These are phyloP conservation scores for Trisateles emortualis DNA, from an alignment of 2,888 invertebrate genomes.

Conservation along the genomic window DNA sequence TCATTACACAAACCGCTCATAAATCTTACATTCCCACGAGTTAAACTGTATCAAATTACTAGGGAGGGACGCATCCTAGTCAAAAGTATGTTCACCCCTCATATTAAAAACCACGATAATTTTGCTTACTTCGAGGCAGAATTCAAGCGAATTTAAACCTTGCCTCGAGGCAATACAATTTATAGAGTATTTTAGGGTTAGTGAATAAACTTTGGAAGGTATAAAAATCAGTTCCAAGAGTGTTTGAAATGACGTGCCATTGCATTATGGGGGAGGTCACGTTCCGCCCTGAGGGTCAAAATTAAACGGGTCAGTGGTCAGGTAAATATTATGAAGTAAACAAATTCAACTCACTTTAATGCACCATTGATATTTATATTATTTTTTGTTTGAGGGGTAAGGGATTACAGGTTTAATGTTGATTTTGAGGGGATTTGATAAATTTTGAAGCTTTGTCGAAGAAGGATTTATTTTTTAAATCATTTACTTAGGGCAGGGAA, in stretches of 20 bases:
- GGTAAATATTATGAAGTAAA: conserved; percentile 84
- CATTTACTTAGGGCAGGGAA: conserved; percentile 1
- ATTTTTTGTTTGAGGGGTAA: conserved; percentile 54
- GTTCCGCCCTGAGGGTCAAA: conserved; percentile 62
- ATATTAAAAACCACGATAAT: conserved; percentile 45
- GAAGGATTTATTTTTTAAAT: conserved; percentile 2
- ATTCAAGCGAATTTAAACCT: conserved; percentile 38
- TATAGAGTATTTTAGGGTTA: background rate
- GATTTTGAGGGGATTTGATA: conserved; percentile 20
- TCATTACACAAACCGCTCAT: conserved; percentile 58
- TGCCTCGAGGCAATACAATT: conserved; percentile 34
- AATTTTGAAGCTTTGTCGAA: conserved; percentile 2
- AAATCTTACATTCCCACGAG: conserved; percentile 74
- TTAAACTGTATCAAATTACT: conserved; percentile 80
- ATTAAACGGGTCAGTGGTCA: conserved; percentile 83
- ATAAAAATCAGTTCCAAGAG: conserved; percentile 78
- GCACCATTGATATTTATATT: conserved; percentile 78
- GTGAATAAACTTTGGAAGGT: conserved; percentile 24
- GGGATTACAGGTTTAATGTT: conserved; percentile 17
- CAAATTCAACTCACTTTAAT: conserved; percentile 82
- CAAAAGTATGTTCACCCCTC: conserved; percentile 63
- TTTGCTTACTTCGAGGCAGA: background rate
- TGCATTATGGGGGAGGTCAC: conserved; percentile 72
- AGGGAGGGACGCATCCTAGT: conserved; percentile 63
- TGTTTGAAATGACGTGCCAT: conserved; percentile 77